Conservation (phyloP, 2,888 invertebrate genomes). For the Cephus rjabovi region DNA sequence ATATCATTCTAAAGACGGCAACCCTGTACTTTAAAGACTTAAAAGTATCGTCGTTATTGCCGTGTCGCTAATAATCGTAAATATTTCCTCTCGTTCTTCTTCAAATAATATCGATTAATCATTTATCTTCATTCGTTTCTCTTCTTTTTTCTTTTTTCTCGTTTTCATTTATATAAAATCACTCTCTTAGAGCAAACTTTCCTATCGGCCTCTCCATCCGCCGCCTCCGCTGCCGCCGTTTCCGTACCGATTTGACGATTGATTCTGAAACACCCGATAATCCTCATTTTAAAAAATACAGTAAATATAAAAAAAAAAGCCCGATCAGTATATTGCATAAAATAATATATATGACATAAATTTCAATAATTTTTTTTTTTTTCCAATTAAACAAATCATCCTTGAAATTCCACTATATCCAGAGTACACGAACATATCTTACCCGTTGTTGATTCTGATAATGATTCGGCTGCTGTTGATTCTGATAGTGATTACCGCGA, state of each 20-base stretch:
- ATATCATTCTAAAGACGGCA: no score
- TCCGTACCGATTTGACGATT: constrained; percentile 45
- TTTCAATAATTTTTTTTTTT: no score
- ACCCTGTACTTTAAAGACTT: no score
- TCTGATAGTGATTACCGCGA: constrained; percentile 36
- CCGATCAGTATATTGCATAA: neutral
- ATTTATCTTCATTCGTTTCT: neutral
- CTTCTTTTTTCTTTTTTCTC: no score
- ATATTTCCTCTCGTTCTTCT: no score
- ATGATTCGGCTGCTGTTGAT: constrained; percentile 38
- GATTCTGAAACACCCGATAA: constrained; percentile 41
- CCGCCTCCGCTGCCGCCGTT: constrained; percentile 28
- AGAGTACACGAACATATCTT: neutral
- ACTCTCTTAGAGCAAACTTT: constrained; percentile 13
- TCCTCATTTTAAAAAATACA: no score
- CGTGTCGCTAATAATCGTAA: no score
- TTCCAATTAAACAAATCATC: no score
- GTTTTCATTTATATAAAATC: neutral
- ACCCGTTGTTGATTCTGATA: constrained; percentile 36
- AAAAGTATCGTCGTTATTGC: no score
- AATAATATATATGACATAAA: neutral
- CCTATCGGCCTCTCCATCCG: constrained; percentile 28
- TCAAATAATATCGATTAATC: no score
- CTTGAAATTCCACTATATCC: no score
- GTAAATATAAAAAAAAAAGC: neutral